phyloP scores from a whole-genome alignment of 1,140 invertebrate species.

The Drosophila pectinifera region DNA sequence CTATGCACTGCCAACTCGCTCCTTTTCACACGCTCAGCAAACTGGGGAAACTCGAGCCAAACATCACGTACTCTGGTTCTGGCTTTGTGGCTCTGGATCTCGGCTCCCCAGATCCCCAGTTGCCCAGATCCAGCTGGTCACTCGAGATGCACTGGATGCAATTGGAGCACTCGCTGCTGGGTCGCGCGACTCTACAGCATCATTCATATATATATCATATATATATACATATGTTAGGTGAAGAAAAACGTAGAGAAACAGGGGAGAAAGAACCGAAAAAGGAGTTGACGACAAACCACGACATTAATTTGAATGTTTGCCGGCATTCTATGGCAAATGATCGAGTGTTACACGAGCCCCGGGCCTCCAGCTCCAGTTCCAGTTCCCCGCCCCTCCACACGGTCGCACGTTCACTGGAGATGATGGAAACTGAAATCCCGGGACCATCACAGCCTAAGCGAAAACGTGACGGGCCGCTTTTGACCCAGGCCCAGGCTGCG shows the following conservation, averaged over 20 bases:
- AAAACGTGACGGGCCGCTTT: slow-evolving; percentile 75
- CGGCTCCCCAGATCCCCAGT: slow-evolving; percentile 5
- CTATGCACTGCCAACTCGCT: slow-evolving; percentile 35
- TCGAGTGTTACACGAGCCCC: slow-evolving; percentile 64
- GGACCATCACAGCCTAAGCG: slow-evolving; percentile 62
- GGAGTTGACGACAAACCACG: slow-evolving; percentile 53
- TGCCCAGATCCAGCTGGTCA: slow-evolving; percentile 17
- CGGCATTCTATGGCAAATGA: slow-evolving; percentile 68
- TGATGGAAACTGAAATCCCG: slow-evolving; percentile 65
- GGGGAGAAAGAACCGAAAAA: slow-evolving; percentile 35
- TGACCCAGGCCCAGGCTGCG: slow-evolving; percentile 53
- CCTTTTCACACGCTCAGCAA: slow-evolving; percentile 69
- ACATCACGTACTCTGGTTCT: slow-evolving; percentile 51
- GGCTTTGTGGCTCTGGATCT: no score
- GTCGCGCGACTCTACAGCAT: slow-evolving; percentile 46
- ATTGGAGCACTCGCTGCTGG: slow-evolving; percentile 46
- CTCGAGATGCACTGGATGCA: slow-evolving; percentile 40
- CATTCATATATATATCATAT: not conserved
- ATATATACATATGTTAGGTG: not conserved
- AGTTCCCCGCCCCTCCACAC: not conserved
- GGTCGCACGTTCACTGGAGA: slow-evolving; percentile 63
- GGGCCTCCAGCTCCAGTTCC: slow-evolving; percentile 4
- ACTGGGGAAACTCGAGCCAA: slow-evolving; percentile 45
- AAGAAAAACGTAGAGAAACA: slow-evolving; percentile 4
- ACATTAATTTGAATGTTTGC: slow-evolving; percentile 76